Percentiles rank a stretch among this genome's conserved stretches.
Evolutionary conservation across 2,888 invertebrate species (phyloP).

Genomic region (Drosophila mettleri): DNA sequence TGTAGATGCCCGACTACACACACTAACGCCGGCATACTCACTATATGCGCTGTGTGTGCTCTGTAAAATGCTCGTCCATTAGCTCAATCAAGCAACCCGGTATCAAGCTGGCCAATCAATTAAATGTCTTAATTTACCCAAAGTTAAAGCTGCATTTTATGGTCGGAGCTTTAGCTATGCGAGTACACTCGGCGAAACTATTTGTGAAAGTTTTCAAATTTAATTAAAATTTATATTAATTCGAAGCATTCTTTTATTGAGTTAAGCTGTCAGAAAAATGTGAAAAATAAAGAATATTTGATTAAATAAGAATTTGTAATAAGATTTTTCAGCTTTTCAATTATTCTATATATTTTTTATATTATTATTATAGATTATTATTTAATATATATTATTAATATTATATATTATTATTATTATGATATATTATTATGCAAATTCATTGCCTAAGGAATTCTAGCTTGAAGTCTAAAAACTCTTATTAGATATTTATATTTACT

Average conservation of each 20-base stretch:
- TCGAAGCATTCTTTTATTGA: too few species aligned
- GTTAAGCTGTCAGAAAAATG: too few species aligned
- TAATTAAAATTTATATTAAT: neutral
- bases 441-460: too few species aligned
- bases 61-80: slow-evolving; percentile 61
- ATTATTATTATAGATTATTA: too few species aligned
- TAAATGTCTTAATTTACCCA: slow-evolving; percentile 44
- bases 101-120: slow-evolving; percentile 43
- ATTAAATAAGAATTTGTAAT: too few species aligned
- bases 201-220: neutral
- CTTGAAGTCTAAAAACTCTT: too few species aligned
- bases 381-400: too few species aligned
- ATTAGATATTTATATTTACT: too few species aligned
- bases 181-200: slow-evolving; percentile 2
- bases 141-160: slow-evolving; percentile 20
- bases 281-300: too few species aligned
- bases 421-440: too few species aligned
- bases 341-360: too few species aligned
- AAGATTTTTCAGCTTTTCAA: neutral
- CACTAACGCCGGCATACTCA: slow-evolving; percentile 10
- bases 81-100: slow-evolving; percentile 56
- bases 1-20: neutral
- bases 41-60: slow-evolving; percentile 8
- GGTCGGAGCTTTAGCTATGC: neutral
- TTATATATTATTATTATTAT: too few species aligned